Base-by-base conservation (phyloP, 2,888 invertebrate species). In the Aleiodes alternator region DNA sequence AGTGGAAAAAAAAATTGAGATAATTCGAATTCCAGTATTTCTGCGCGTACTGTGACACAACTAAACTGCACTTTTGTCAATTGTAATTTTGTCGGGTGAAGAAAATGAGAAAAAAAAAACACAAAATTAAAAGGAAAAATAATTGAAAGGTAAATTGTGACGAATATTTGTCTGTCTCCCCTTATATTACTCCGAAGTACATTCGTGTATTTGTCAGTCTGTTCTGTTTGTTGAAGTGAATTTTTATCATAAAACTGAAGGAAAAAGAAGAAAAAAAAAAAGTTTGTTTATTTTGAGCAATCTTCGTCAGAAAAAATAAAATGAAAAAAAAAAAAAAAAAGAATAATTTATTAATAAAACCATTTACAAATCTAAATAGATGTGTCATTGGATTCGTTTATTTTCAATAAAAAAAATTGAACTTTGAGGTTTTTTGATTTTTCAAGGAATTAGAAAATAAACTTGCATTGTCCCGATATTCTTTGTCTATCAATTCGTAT, bases 281-380 rank as follows among this genome's bases (percentile, higher is more conserved):
- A 81, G 84, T 86, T 88, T 87, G 85, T 88, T 89, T 87, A 86
- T 88, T 87, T 87, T 83, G 84, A 88, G 83, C 84, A 85, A 86
- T 87, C 84, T 85, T 88, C 85, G 85, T 84, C 85, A 86, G 84
- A 84, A 84, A 23, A 53, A 53, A 53, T n/a, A 53, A 53, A 4
- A 34, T 34, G 34, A 34, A 29, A 86, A 86, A 23, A 29, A 86
- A 86, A 84, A 86, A 86, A 83, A 86, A 85, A 83, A 61, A 55
- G 84, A 83, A 88, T 89, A 88, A 89, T 88, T 89, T 89, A 89
- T 88, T 88, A 88, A 88, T 88, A 88, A 89, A 89, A 89, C 84
- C 84, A 88, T 88, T 88, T 87, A 86, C 84, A 87, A 88, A 88
- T 86, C 85, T 86, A 86, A 78, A 79, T 77, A 76, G 72, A 75